These are phyloP conservation scores for Agrilus biguttatus DNA, from an alignment of 2,888 invertebrate genomes.

Conservation along the genomic window DNA sequence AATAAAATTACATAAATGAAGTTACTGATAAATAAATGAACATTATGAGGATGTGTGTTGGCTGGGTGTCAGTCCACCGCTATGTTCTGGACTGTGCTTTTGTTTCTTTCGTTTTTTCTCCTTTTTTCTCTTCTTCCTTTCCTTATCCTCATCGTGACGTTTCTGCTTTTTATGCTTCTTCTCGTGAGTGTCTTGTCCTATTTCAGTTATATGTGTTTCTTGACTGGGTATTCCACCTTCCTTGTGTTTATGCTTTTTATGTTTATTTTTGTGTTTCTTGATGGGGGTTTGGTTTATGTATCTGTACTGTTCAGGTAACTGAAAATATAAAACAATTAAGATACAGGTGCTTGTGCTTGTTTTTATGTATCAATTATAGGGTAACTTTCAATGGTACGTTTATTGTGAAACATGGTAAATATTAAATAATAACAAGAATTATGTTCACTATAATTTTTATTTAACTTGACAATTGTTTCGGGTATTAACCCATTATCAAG, in stretches of 20 bases:
- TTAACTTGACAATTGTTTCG: no score
- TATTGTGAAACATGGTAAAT: no score
- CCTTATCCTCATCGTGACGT: slow-evolving; percentile 85
- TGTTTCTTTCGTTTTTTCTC: slow-evolving; percentile 92
- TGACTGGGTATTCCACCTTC: slow-evolving; percentile 66
- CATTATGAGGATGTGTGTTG: slow-evolving; percentile 28
- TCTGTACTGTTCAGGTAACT: slow-evolving; percentile 89
- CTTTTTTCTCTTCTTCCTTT: slow-evolving; percentile 85
- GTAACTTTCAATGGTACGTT: no score
- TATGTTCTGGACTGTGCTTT: slow-evolving; percentile 80
- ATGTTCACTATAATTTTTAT: no score
- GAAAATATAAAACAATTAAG: slow-evolving; percentile 15
- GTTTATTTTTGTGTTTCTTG: slow-evolving; percentile 89
- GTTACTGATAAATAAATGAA: no score
- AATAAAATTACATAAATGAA: no score
- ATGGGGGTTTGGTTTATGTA: slow-evolving; percentile 84
- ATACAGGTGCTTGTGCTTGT: no score
- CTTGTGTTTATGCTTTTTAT: slow-evolving; percentile 89
- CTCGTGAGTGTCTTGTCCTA: slow-evolving; percentile 68
- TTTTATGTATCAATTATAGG: not conserved
- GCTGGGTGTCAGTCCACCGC: slow-evolving; percentile 48
- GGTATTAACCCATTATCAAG: no score
- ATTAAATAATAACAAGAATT: no score
- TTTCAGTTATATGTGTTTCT: slow-evolving; percentile 53
- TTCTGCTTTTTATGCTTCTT: slow-evolving; percentile 94